Evolutionary conservation across 2,888 invertebrate genomes (phyloP).

Genomic region (Cataglyphis albicans): DNA sequence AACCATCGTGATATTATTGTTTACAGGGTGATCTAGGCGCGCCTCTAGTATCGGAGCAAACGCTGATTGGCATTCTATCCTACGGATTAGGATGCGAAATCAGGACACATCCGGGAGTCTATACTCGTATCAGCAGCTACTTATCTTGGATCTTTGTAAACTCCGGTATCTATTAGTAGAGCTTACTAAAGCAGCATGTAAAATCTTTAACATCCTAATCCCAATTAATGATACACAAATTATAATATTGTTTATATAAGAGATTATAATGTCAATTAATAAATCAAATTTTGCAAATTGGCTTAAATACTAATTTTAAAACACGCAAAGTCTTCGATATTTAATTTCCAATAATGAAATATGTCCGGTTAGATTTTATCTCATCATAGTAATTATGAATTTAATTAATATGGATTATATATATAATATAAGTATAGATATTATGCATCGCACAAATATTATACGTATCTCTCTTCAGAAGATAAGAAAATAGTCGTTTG

Average conservation of each 20-base stretch:
- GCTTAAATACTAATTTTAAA: conserved; percentile 10
- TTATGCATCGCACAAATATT: not conserved
- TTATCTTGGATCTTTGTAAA: conserved; percentile 67
- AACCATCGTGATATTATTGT: conserved; percentile 63
- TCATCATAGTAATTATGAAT: not conserved
- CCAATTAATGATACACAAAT: conserved; percentile 7
- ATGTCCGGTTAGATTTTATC: not conserved
- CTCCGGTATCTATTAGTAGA: conserved; percentile 55
- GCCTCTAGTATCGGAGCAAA: conserved; percentile 87
- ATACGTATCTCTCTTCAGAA: not conserved
- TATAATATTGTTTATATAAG: not conserved
- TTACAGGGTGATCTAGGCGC: conserved; percentile 89
- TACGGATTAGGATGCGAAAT: conserved; percentile 88
- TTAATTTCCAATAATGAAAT: not conserved
- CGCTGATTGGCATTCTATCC: conserved; percentile 87
- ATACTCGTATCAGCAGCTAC: conserved; percentile 86
- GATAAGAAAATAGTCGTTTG: conserved; percentile 30
- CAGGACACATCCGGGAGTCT: conserved; percentile 87
- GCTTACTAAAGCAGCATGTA: not conserved
- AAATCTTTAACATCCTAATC: not conserved
- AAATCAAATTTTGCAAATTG: conserved; percentile 3
- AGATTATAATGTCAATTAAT: conserved; percentile 4
- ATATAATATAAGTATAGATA: not conserved
- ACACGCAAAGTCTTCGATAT: not conserved
- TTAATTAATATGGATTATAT: not conserved